Percentiles rank a stretch among this genome's conserved stretches.
phyloP scores from a whole-genome alignment of 2,888 invertebrate genomes.

The Alloscopus bannaensis region DNA sequence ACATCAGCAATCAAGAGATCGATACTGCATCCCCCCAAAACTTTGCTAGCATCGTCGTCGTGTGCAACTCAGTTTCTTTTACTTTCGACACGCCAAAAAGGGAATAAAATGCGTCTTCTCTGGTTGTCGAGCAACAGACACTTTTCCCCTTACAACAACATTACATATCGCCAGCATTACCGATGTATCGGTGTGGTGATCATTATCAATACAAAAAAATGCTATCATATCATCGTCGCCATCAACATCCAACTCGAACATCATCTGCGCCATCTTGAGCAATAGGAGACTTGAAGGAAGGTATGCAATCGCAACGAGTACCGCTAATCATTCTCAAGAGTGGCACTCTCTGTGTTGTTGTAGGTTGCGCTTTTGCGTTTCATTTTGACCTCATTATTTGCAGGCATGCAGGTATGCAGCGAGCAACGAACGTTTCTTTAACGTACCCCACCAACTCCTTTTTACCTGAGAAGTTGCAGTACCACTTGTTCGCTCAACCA shows the following conservation, averaged over 20 bases:
- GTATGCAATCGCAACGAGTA: constrained; percentile 41
- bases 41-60: background rate
- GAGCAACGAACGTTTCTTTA: constrained; percentile 18
- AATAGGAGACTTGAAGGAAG: constrained; percentile 41
- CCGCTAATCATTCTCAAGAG: constrained; percentile 50
- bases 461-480: constrained; percentile 43
- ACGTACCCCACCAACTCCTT: constrained; percentile 6
- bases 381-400: constrained; percentile 72
- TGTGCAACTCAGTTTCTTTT: background rate
- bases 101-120: background rate
- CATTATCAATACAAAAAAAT: constrained; percentile 14
- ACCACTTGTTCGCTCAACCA: constrained; percentile 35
- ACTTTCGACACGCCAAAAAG: constrained; percentile 17
- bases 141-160: background rate
- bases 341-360: constrained; percentile 25
- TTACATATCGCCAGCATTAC: background rate
- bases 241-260: background rate
- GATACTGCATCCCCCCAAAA: no score
- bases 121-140: constrained; percentile 7
- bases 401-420: constrained; percentile 69
- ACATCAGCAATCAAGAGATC: no score
- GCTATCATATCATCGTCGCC: constrained; percentile 12
- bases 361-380: constrained; percentile 72
- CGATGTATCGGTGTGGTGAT: background rate
- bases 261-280: no score